Base-by-base conservation (phyloP, 2,113 vertebrate species). In the Spea multiplicata region DNA sequence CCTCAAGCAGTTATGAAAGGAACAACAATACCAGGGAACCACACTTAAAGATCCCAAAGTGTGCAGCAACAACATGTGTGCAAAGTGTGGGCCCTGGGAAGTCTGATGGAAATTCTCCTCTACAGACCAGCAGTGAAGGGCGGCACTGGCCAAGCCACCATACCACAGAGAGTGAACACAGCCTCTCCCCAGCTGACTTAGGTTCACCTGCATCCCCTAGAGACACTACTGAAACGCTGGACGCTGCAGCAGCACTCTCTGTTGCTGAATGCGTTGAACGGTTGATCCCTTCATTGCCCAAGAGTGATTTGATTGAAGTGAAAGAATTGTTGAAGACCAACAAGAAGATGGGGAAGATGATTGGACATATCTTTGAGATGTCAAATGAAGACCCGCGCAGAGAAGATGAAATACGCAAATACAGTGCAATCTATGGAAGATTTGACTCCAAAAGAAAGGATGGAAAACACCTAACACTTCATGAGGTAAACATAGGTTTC, bases 381-480 rank as follows among this genome's bases (percentile, higher is more conserved):
- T 89, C 88, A 5, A 96, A 97, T 0, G 95, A 95, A 1, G 96
- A 99, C 78, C 96, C 95, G 0, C 94, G 92, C 73, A 89, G 94
- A 82, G 96, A 98, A 85, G 97, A 99, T 81, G 96, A 99, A 85
- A 95, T 99, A 62, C 92, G 97, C 14, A 99, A 99, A 83, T 99
- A 97, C 88, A 99, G 97, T 83, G 97, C 97, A 86, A 99, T 99
- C 87, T 99, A 99, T 45, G 97, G 97, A 50, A 92, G 97, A 46
- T 99, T 99, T 70, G 97, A 99, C 90, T 99, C 97, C 0, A 98
- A 98, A 91, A 92, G 97, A 76, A 94, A 98, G 84, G 97, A 99
- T 45, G 97, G 97, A 65, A 99, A 98, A 57, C 97, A 98, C 83
- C 93, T 99, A 81, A 99, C 97, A 0, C 93, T 99, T 69, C 97